Base-by-base conservation (phyloP, 2,113 vertebrate species). In the Neodon shergylaensis region DNA sequence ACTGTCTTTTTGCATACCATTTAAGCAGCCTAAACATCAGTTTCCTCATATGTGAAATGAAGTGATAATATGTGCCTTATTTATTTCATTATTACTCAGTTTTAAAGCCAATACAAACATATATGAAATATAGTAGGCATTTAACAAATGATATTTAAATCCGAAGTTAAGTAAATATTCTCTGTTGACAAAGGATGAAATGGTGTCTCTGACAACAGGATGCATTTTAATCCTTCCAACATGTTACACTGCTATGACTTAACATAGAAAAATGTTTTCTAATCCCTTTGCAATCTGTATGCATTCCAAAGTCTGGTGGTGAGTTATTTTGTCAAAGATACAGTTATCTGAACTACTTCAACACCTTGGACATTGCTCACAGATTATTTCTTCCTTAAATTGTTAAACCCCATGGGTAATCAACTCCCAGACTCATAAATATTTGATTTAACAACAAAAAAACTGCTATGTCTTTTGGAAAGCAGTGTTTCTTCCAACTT, bases 341-440 rank as follows among this genome's bases (percentile, higher is more conserved):
- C 24, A 93, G 58, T 97, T 94, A 96, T 81, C 92, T 85, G 88
- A 96, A 94, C 47, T 94, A 79, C 36, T 97, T n/a, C 72, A 96
- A 95, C 11, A 95, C 88, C 73, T 94, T 89, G 36, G 47, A n/a
- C 81, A 97, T 74, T 72, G 95, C 79, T 90, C 88, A 93, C 87
- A 96, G 97, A 93, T 90, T 77, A 88, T 13, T 87, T 24, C 92
- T 90, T 22, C 28, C 52, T 90, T 97, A 84, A 96, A 88, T 95
- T 95, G 61, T 74, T 97, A 97, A 74, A 72, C 97, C 91, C 63
- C 54, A 85, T 83, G 70, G 28, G 54, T 92, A 97, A 97, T 97
- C 95, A 94, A 97, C 96, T 96, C 94, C 76, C 88, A 94, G 58
- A n/a, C 85, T 97, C 87, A 97, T 97, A 97, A 97, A 98, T 96